Percentiles rank a stretch among this genome's conserved stretches.
Conservation (phyloP, 2,797 vertebrate genomes). For the Pangasius sanitwongsei region DNA sequence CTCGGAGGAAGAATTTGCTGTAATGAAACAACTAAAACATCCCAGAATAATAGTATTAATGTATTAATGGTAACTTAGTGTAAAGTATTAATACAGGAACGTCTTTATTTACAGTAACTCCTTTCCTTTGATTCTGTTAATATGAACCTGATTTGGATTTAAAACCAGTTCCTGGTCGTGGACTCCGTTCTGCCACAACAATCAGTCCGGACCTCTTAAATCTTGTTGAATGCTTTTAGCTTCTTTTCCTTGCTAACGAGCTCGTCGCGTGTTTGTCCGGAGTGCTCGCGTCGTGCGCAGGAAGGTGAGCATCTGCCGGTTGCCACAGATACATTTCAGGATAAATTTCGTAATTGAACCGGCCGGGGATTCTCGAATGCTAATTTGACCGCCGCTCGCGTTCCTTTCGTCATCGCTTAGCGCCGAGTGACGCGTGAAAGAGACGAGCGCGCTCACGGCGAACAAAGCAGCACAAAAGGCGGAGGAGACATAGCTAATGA, state of each 20-base stretch:
- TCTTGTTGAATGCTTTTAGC: background rate
- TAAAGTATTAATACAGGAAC: too few relatives aligned
- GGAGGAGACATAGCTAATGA: slow-evolving; percentile 12
- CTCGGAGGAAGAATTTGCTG: background rate
- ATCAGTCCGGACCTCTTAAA: background rate
- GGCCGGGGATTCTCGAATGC: slow-evolving; percentile 3
- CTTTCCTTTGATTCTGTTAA: background rate
- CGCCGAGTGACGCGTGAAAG: background rate
- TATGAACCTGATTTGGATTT: background rate
- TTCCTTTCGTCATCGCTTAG: slow-evolving; percentile 28
- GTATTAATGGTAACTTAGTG: too few relatives aligned
- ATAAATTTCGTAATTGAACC: slow-evolving; percentile 27
- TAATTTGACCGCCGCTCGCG: slow-evolving; percentile 35
- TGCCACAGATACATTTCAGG: slow-evolving; percentile 45
- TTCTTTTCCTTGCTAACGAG: slow-evolving; percentile 8
- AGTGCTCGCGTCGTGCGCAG: background rate
- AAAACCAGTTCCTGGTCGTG: background rate
- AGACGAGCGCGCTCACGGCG: background rate
- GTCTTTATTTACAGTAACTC: background rate
- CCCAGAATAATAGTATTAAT: too few relatives aligned
- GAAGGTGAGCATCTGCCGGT: background rate
- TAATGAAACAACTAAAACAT: background rate
- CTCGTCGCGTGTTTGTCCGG: background rate
- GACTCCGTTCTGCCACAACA: too few relatives aligned
- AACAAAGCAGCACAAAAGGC: slow-evolving; percentile 14